Percentiles rank a stretch among this genome's conserved stretches.
Conservation (phyloP, 2,113 vertebrate species). For the Oophaga pumilio region DNA sequence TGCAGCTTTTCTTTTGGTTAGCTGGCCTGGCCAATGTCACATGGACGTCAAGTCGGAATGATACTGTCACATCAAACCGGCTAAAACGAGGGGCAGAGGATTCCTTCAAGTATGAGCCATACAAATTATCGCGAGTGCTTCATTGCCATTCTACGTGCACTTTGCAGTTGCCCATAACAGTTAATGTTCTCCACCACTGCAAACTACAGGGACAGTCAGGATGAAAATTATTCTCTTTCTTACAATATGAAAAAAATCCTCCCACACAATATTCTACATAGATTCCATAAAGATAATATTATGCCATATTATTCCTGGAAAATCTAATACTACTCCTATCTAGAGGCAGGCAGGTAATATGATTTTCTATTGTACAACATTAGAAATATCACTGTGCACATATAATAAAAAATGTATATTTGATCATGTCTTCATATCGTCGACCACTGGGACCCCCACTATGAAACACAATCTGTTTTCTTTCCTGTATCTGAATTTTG, state of each 20-base stretch:
- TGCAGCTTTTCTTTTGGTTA: too few relatives aligned
- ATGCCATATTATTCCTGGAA: slow-evolving; percentile 14
- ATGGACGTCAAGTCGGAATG: too few relatives aligned
- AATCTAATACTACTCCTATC: neutral
- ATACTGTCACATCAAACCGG: too few relatives aligned
- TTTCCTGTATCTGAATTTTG: neutral
- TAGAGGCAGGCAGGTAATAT: neutral
- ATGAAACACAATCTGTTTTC: slow-evolving; percentile 11
- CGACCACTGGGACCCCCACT: neutral
- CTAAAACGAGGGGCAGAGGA: too few relatives aligned
- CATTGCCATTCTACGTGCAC: neutral
- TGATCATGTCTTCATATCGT: slow-evolving; percentile 12
- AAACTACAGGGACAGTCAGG: neutral
- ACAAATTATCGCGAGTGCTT: slow-evolving; percentile 32
- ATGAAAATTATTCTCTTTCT: neutral
- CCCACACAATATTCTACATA: neutral
- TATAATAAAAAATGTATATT: slow-evolving; percentile 11
- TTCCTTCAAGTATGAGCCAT: neutral
- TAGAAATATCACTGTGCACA: slow-evolving; percentile 2
- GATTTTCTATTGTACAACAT: neutral
- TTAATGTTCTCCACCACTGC: neutral
- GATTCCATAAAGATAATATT: neutral
- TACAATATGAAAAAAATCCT: neutral
- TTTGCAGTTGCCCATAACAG: neutral
- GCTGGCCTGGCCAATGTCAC: too few relatives aligned